Base-by-base conservation (phyloP, 2,797 vertebrate species). In the Schizopygopsis malacanthus region DNA sequence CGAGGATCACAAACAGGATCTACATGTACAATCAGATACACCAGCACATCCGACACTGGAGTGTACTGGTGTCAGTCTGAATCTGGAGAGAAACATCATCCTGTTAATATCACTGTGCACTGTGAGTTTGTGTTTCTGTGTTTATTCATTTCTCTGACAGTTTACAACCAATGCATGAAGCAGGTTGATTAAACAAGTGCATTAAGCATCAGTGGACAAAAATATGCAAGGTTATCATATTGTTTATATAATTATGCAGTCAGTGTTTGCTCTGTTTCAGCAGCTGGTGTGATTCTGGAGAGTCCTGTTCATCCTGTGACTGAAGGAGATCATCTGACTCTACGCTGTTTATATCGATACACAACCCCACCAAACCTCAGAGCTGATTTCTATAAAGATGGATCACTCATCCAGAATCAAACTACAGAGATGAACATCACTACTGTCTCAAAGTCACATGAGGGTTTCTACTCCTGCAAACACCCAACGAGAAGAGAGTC, bases 41-140 rank as follows among this genome's bases (percentile, higher is more conserved):
- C n/a, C 73, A 15, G 1, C 16, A 18, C n/a, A 28, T 13, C 18
- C 6, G 11, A 37, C 52, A 54, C 52, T 54, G 52, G 52, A 54
- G 52, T 54, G 52, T 54, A 54, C 52, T 54, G 52, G 52, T 54
- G 52, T 54, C 16, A 54, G 6, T 54, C 52, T 54, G 52, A 54
- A 54, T 76, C 47, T 76, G 73, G 47, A 76, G 25, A 20, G 22
- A 77, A 77, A 39, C 10, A 7, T 56, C 25, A 56, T 54, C 75
- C 75, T 56, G 75, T 77, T 61, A 80, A 61, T 28, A 65, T 80
- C 59, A 41, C 41, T 11, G 33, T 80, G 28, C 52, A 56, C 25
- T 4, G 76, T 79, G 76, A 79, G 76, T 79, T 33, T 79, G 11
- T 77, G 4, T 13, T 28, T 28, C 28, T 28, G 28, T 28, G 28